These are phyloP conservation scores for Nephrotoma appendiculata DNA, from an alignment of 2,888 invertebrate species.

Conservation along the genomic window DNA sequence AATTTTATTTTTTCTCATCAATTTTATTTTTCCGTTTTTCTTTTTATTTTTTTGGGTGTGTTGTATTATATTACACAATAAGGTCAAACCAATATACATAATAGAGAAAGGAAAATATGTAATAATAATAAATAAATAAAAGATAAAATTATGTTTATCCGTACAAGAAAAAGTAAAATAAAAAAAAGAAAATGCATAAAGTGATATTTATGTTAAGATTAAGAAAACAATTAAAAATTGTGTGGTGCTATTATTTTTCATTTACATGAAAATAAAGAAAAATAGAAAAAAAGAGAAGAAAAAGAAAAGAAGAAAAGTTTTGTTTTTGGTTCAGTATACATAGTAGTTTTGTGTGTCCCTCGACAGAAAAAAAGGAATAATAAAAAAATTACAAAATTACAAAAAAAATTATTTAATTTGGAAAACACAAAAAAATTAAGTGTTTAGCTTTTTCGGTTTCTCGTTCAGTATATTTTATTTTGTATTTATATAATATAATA, in stretches of 20 bases:
- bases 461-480: background rate
- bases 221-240: background rate
- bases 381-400: background rate
- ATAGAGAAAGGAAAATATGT: background rate
- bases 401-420: background rate
- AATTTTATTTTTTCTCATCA: background rate
- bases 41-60: background rate
- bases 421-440: background rate
- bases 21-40: background rate
- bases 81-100: background rate
- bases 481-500: background rate
- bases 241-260: background rate
- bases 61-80: background rate
- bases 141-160: background rate
- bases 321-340: background rate
- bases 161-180: background rate
- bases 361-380: background rate
- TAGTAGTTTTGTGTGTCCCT: background rate
- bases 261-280: background rate
- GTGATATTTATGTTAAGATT: background rate
- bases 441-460: background rate
- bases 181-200: background rate
- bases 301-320: background rate
- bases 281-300: background rate
- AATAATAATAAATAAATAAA: background rate